Conservation (phyloP, 2,888 invertebrate genomes). For the Aporophyla lueneburgensis region DNA sequence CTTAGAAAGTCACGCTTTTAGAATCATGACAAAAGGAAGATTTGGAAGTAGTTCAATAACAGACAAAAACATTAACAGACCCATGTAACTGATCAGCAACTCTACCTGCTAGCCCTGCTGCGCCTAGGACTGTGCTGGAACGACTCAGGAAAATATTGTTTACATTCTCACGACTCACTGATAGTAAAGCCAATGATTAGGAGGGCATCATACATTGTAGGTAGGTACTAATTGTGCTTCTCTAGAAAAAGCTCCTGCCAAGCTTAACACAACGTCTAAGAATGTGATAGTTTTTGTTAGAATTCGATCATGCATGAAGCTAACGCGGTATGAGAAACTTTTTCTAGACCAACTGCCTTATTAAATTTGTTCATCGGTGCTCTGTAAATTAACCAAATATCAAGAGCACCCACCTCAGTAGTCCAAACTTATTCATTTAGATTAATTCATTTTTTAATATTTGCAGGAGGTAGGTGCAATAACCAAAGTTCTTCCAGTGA, state of each 20-base stretch:
- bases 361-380: neutral
- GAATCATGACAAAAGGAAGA: too few relatives aligned
- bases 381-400: constrained; percentile 1
- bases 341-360: neutral
- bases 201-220: neutral
- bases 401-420: neutral
- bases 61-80: too few relatives aligned
- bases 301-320: constrained; percentile 13
- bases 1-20: neutral
- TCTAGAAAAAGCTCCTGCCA: neutral
- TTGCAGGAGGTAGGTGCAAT: neutral
- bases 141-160: neutral
- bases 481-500: neutral
- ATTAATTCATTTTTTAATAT: neutral
- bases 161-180: neutral
- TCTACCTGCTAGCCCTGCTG: neutral
- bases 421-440: neutral
- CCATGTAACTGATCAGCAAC: neutral
- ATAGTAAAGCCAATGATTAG: neutral
- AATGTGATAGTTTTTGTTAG: constrained; percentile 5
- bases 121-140: neutral
- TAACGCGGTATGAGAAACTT: neutral
- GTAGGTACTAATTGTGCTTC: too few relatives aligned
- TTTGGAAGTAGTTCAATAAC: neutral
- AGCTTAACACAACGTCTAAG: constrained; percentile 3